Conservation (phyloP, 2,113 vertebrate genomes). For the Ovis aries region DNA sequence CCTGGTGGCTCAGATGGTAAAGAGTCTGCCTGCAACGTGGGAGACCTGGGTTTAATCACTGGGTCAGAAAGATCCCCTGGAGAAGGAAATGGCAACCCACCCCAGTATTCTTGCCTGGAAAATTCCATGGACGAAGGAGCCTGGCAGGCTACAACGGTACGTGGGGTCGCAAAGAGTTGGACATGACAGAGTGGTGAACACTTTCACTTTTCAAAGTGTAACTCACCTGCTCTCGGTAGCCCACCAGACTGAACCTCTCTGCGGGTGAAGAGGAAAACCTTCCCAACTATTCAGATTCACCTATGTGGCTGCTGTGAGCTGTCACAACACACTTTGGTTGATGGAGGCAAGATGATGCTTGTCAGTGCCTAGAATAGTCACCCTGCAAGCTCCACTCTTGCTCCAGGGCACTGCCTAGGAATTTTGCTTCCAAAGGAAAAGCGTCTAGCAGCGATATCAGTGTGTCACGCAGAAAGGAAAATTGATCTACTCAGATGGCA, state of each 20-base stretch:
- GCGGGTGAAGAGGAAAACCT: not conserved
- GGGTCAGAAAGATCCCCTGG: not conserved
- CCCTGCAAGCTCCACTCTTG: not conserved
- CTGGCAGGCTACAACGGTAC: not conserved
- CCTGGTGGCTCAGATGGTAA: not conserved
- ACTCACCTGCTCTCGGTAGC: not conserved
- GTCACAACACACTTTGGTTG: rapidly evolving
- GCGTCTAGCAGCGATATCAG: not conserved
- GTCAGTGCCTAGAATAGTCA: not conserved
- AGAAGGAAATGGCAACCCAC: not conserved
- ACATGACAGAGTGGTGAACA: not conserved
- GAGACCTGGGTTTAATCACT: not conserved
- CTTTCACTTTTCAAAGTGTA: not conserved
- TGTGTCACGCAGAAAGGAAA: not conserved
- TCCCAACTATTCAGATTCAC: not conserved
- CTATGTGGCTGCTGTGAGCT: not conserved
- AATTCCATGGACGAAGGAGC: not conserved
- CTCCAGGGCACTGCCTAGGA: not conserved
- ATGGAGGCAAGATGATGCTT: not conserved
- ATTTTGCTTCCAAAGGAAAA: not conserved
- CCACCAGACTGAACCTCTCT: not conserved
- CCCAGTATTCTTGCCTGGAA: not conserved
- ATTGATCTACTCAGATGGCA: not conserved
- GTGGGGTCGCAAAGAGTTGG: rapidly evolving
- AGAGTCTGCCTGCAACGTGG: not conserved